phyloP scores from a whole-genome alignment of 92 coral and sea anemone genomes.

The Nematostella vectensis region DNA sequence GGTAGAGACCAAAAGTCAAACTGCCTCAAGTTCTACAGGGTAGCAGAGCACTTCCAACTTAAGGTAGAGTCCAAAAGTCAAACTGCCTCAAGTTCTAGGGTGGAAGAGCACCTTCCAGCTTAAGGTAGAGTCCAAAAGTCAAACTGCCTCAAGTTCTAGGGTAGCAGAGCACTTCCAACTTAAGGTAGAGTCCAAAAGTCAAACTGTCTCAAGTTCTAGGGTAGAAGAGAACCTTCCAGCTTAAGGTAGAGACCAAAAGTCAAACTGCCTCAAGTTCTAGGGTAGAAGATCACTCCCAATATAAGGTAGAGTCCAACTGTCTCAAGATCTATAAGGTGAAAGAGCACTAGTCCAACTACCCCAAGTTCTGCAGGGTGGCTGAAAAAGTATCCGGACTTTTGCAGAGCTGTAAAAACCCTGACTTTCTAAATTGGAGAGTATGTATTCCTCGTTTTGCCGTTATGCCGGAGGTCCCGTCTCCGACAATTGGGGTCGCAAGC shows the following conservation, averaged over 20 bases:
- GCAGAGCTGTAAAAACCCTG: no score
- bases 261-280: constrained; percentile 44
- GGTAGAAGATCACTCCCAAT: constrained; percentile 46
- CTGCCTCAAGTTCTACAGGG: constrained; percentile 37
- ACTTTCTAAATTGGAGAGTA: no score
- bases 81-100: constrained; percentile 43
- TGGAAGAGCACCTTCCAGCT: constrained; percentile 54
- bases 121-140: constrained; percentile 30
- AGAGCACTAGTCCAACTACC: constrained; percentile 48
- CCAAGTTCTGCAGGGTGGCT: constrained; percentile 29
- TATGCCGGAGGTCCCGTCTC: no score
- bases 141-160: constrained; percentile 40
- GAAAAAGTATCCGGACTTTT: no score
- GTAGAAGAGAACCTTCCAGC: constrained; percentile 49
- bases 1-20: constrained; percentile 40
- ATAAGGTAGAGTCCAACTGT: constrained; percentile 30
- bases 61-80: constrained; percentile 30
- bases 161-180: constrained; percentile 54
- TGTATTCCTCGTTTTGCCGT: no score
- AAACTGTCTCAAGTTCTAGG: constrained; percentile 42
- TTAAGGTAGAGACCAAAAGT: constrained; percentile 33
- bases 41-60: constrained; percentile 53
- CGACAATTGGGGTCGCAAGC: no score
- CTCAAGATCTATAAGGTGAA: constrained; percentile 29
- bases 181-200: constrained; percentile 30